Evolutionary conservation across 1,140 invertebrate genomes (phyloP).

Genomic region (Radopholus similis): DNA sequence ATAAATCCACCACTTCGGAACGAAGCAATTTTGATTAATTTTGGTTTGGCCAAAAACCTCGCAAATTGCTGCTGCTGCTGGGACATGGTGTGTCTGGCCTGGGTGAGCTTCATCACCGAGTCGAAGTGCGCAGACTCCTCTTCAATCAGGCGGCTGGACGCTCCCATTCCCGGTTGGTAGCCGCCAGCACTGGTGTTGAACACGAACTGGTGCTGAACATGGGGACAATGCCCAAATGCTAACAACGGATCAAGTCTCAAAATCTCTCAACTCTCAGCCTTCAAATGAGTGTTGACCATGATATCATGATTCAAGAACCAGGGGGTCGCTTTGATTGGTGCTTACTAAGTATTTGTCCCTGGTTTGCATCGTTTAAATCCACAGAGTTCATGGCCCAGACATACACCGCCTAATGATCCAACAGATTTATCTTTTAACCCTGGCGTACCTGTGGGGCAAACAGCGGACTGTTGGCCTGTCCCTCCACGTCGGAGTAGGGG

Average conservation of each 20-base stretch:
- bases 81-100: background rate
- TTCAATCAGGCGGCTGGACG: background rate
- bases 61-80: background rate
- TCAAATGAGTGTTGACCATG: too few relatives aligned
- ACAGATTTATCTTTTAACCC: background rate
- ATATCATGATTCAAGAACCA: too few relatives aligned
- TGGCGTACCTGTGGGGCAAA: conserved; percentile 3
- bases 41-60: background rate
- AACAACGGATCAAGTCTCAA: too few relatives aligned
- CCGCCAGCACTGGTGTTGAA: background rate
- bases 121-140: conserved; percentile 10
- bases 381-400: too few relatives aligned
- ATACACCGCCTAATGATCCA: too few relatives aligned
- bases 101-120: background rate
- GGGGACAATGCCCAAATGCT: too few relatives aligned
- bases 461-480: conserved; percentile 7
- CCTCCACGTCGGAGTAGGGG: background rate
- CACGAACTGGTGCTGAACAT: background rate
- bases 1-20: background rate
- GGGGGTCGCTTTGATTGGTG: too few relatives aligned
- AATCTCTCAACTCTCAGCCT: too few relatives aligned
- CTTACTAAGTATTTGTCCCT: too few relatives aligned
- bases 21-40: background rate
- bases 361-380: too few relatives aligned
- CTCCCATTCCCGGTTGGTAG: too few relatives aligned